Conservation (phyloP, 2,888 invertebrate species). For the Schizotus pectinicornis region DNA sequence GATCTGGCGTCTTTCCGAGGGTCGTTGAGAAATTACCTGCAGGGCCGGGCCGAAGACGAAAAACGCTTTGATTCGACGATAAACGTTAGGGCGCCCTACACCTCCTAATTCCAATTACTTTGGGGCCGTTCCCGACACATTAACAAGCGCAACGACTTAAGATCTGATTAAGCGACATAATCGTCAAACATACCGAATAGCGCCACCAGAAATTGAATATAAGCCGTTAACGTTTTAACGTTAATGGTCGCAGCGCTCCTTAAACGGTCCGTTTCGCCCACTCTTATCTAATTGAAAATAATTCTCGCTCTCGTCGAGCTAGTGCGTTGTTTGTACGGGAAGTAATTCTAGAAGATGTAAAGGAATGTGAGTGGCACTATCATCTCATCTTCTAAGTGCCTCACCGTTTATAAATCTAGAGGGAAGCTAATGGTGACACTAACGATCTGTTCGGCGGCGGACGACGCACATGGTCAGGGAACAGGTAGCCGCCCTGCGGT, state of each 20-base stretch:
- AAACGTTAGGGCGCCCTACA: conserved; percentile 3
- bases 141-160: conserved; percentile 23
- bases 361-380: conserved; percentile 31
- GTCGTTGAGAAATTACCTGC: no score
- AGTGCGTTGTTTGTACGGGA: conserved; percentile 31
- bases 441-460: conserved; percentile 29
- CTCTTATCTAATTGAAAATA: conserved; percentile 33
- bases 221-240: conserved; percentile 27
- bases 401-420: conserved; percentile 31
- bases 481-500: conserved; percentile 33
- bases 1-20: no score
- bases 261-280: conserved; percentile 29
- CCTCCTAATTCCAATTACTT: conserved; percentile 21
- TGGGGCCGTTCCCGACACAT: conserved; percentile 18
- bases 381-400: conserved; percentile 32
- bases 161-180: conserved; percentile 24
- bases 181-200: conserved; percentile 27
- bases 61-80: conserved; percentile 19
- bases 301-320: conserved; percentile 22
- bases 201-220: conserved; percentile 29
- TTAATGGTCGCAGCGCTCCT: conserved; percentile 29
- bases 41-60: background rate
- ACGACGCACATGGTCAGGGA: conserved; percentile 25
- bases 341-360: conserved; percentile 31
- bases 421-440: conserved; percentile 33